A percentile compares a stretch with the other conserved stretches of the same genome.
phyloP scores from a whole-genome alignment of 1,140 invertebrate genomes.

The Helicoverpa armigera region DNA sequence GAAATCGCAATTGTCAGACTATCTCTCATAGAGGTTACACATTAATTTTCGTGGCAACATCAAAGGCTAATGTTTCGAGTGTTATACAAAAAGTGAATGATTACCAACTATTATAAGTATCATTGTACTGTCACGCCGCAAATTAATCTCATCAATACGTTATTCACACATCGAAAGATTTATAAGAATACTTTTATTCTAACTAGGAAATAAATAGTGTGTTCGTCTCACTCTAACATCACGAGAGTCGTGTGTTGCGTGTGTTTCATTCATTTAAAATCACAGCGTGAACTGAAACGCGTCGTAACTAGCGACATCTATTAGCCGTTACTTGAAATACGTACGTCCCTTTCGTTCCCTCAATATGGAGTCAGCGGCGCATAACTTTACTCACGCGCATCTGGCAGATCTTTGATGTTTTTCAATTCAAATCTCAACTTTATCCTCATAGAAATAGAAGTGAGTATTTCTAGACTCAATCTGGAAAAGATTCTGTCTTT shows the following conservation, averaged over 20 bases:
- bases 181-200: slow-evolving; percentile 5
- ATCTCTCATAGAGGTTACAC: slow-evolving; percentile 18
- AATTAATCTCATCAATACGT: slow-evolving; percentile 36
- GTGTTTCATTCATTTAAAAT: slow-evolving; percentile 57
- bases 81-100: slow-evolving; percentile 55
- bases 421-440: slow-evolving; percentile 51
- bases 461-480: slow-evolving; percentile 28
- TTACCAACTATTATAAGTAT: slow-evolving; percentile 55
- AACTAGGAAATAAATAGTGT: slow-evolving; percentile 29
- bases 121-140: slow-evolving; percentile 42
- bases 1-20: slow-evolving; percentile 33
- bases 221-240: slow-evolving; percentile 50
- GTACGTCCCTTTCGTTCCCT: slow-evolving; percentile 40
- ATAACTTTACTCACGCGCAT: slow-evolving; percentile 65
- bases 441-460: slow-evolving; percentile 53
- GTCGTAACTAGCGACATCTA: slow-evolving; percentile 46
- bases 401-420: slow-evolving; percentile 48
- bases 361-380: slow-evolving; percentile 37
- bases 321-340: slow-evolving; percentile 37
- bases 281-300: slow-evolving; percentile 27
- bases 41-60: slow-evolving; percentile 34
- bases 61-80: slow-evolving; percentile 33
- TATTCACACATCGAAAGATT: slow-evolving; percentile 42
- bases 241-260: slow-evolving; percentile 43
- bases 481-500: slow-evolving; percentile 56